A percentile compares a stretch with the other conserved stretches of the same genome.
These are phyloP conservation scores for Erebia ligea DNA, from an alignment of 2,888 invertebrate species.

Conservation along the genomic window DNA sequence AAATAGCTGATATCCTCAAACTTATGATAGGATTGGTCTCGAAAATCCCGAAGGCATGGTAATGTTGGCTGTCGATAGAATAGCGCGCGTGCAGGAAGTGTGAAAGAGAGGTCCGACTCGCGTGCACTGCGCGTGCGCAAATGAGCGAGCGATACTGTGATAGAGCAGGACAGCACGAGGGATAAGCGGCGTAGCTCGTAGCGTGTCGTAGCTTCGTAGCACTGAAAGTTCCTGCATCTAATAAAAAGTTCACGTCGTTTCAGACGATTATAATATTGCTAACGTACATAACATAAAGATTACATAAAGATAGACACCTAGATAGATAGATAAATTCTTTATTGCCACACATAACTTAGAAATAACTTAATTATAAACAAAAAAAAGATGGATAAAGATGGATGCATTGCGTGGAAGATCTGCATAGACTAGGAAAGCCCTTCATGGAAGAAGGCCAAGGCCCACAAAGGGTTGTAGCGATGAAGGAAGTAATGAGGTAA, in stretches of 20 bases:
- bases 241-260: neutral
- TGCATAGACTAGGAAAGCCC: too few species aligned
- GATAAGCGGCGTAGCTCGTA: conserved; percentile 56
- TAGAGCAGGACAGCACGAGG: conserved; percentile 49
- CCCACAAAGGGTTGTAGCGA: too few species aligned
- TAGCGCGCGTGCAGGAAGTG: conserved; percentile 75
- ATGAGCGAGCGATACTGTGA: conserved; percentile 48
- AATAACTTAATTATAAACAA: too few species aligned
- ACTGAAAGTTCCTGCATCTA: conserved; percentile 40
- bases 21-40: conserved; percentile 5
- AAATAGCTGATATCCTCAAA: neutral
- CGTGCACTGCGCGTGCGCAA: conserved; percentile 72
- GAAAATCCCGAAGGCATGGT: conserved; percentile 16
- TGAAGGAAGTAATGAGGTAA: too few species aligned
- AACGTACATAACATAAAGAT: too few species aligned
- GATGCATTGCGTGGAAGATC: too few species aligned
- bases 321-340: too few species aligned
- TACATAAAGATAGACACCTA: too few species aligned
- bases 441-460: too few species aligned
- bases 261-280: neutral
- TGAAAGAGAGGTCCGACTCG: conserved; percentile 61
- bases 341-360: too few species aligned
- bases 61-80: conserved; percentile 54
- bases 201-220: conserved; percentile 49
- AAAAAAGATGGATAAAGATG: too few species aligned